These are phyloP conservation scores for Lamellibrachia luymesi DNA, from an alignment of 1,140 invertebrate genomes.

Conservation along the genomic window DNA sequence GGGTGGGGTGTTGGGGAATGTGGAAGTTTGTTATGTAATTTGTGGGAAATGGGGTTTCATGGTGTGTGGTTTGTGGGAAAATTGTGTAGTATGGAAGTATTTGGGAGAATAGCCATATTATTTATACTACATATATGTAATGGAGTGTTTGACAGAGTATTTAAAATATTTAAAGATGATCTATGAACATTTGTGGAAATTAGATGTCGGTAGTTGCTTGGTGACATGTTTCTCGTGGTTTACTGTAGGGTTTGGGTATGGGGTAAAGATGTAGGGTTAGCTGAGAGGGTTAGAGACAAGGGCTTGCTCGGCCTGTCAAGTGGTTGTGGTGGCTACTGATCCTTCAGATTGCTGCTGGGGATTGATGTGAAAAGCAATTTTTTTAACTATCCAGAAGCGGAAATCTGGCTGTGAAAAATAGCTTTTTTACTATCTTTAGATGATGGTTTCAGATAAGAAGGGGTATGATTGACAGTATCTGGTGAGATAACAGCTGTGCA, in stretches of 20 bases:
- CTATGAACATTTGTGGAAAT: not conserved
- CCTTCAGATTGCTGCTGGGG: not conserved
- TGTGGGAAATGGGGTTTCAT: not conserved
- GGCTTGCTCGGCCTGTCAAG: not conserved
- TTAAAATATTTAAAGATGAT: not conserved
- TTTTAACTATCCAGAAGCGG: not conserved
- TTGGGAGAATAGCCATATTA: no score
- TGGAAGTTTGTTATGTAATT: not conserved
- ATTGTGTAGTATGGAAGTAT: no score
- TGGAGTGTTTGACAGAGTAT: not conserved
- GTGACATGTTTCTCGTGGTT: not conserved
- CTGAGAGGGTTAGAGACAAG: not conserved
- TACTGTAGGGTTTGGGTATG: no score
- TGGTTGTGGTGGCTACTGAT: not conserved
- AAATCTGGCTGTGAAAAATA: not conserved
- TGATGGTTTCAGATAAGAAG: not conserved
- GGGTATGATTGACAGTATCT: conserved; percentile 4
- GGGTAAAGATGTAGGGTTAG: not conserved
- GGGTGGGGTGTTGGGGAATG: not conserved
- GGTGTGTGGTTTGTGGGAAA: not conserved
- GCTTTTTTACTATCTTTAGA: not conserved
- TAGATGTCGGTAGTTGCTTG: not conserved
- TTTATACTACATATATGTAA: no score
- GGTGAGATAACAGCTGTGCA: not conserved
- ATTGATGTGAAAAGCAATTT: not conserved